These are phyloP conservation scores for Spea bombifrons DNA, from an alignment of 2,113 vertebrate species.

Conservation along the genomic window DNA sequence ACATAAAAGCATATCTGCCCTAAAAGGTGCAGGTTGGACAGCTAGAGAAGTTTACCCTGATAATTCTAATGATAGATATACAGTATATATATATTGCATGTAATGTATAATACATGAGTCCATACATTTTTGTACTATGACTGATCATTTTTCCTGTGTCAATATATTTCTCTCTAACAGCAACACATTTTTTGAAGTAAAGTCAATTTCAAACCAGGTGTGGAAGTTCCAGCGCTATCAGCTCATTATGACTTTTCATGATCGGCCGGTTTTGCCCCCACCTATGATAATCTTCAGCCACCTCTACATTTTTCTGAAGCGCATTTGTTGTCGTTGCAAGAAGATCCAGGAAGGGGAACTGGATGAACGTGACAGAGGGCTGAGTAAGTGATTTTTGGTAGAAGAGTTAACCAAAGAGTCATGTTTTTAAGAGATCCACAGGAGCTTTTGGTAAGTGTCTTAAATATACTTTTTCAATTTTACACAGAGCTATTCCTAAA, in stretches of 20 bases:
- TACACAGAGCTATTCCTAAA: conserved; percentile 85
- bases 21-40: too few relatives aligned
- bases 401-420: background rate
- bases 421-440: background rate
- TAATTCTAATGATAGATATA: too few relatives aligned
- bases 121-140: too few relatives aligned
- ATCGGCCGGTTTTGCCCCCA: conserved; percentile 91
- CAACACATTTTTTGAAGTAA: conserved; percentile 97
- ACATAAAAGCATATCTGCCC: too few relatives aligned
- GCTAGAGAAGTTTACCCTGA: too few relatives aligned
- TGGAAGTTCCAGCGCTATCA: conserved; percentile 99
- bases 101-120: too few relatives aligned
- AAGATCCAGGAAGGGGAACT: conserved; percentile 78
- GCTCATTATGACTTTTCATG: conserved; percentile 96
- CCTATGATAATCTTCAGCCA: conserved; percentile 95
- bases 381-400: conserved; percentile 73
- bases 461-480: conserved; percentile 27
- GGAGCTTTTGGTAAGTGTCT: background rate
- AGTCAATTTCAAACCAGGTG: conserved; percentile 97
- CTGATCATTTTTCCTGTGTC: too few relatives aligned
- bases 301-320: conserved; percentile 80
- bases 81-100: too few relatives aligned
- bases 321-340: conserved; percentile 75
- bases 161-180: conserved; percentile 58
- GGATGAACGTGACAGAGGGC: conserved; percentile 88